Evolutionary conservation across 2,113 vertebrate genomes (phyloP).

Genomic region (Polypterus senegalus): DNA sequence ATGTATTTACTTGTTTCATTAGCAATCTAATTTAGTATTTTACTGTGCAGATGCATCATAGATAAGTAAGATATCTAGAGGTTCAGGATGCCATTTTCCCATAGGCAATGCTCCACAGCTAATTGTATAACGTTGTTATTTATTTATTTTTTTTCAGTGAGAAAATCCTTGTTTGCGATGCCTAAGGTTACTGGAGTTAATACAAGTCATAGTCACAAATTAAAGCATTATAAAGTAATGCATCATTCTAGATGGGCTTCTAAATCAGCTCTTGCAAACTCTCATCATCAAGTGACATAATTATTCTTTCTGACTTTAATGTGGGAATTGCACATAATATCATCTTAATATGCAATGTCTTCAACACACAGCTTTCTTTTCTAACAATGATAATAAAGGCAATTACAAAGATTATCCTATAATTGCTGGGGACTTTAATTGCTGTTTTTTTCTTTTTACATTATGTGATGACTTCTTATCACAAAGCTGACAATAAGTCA

Average conservation of each 20-base stretch:
- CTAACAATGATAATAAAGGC: slow-evolving; percentile 50
- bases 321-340: slow-evolving; percentile 48
- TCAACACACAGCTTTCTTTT: slow-evolving; percentile 41
- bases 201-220: slow-evolving; percentile 16
- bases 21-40: no score
- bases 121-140: background rate
- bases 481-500: slow-evolving; percentile 46
- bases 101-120: background rate
- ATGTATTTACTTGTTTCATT: no score
- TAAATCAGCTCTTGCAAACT: slow-evolving; percentile 41
- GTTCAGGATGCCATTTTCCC: no score
- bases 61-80: no score
- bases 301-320: slow-evolving; percentile 57
- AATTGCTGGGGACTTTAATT: slow-evolving; percentile 49
- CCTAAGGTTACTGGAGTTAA: slow-evolving; percentile 30
- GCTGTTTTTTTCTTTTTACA: slow-evolving; percentile 30
- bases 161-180: slow-evolving; percentile 41
- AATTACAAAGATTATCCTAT: slow-evolving; percentile 57
- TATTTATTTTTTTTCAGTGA: slow-evolving; percentile 24
- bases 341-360: slow-evolving; percentile 41
- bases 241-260: slow-evolving; percentile 44
- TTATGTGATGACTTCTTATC: slow-evolving; percentile 22
- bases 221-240: slow-evolving; percentile 30
- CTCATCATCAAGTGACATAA: slow-evolving; percentile 46
- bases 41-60: no score